These are phyloP conservation scores for Abramis brama DNA, from an alignment of 2,113 vertebrate genomes.

Conservation along the genomic window DNA sequence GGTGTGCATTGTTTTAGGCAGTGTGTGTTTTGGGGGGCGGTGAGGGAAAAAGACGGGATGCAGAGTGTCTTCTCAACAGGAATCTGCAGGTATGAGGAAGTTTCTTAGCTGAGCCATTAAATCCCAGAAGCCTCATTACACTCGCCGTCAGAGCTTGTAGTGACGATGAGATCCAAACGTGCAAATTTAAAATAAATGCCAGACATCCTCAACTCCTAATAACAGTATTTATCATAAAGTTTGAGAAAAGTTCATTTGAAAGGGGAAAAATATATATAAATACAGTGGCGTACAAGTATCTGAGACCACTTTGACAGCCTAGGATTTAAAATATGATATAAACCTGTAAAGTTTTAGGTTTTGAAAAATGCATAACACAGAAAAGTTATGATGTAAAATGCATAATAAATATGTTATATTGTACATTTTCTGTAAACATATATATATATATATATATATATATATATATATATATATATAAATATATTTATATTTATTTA, in stretches of 20 bases:
- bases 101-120: slow-evolving; percentile 34
- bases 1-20: neutral
- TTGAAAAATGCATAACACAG: neutral
- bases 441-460: too few species aligned
- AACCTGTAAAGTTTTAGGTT: neutral
- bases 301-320: neutral
- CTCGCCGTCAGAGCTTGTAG: neutral
- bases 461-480: too few species aligned
- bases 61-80: slow-evolving; percentile 52
- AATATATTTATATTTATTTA: too few species aligned
- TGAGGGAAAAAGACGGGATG: slow-evolving; percentile 41
- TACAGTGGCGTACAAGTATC: neutral
- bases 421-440: neutral
- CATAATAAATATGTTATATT: neutral
- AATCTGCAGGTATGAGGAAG: slow-evolving; percentile 34
- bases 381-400: neutral
- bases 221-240: slow-evolving; percentile 18
- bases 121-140: slow-evolving; percentile 17
- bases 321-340: neutral
- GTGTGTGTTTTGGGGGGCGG: slow-evolving; percentile 33
- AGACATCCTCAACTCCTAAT: neutral
- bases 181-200: slow-evolving; percentile 13
- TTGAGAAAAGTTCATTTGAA: neutral
- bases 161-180: neutral
- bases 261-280: neutral